These are phyloP conservation scores for Ectobius pallidus DNA, from an alignment of 2,888 invertebrate species.

Conservation along the genomic window DNA sequence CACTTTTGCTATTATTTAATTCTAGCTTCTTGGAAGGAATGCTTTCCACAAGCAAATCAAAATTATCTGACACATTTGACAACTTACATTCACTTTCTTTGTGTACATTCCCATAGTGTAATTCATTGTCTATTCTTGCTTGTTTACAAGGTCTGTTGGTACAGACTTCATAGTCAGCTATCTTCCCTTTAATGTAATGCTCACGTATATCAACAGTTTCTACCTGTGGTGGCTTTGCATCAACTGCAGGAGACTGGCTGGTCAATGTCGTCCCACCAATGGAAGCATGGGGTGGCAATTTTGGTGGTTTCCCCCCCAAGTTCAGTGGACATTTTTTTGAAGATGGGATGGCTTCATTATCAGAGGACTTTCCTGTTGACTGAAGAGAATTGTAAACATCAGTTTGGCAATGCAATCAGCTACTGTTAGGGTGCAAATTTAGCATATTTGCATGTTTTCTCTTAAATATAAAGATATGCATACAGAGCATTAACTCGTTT, in stretches of 20 bases:
- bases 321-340: constrained; percentile 27
- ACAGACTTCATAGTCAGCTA: constrained; percentile 26
- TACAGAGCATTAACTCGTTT: too few species aligned
- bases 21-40: constrained; percentile 8
- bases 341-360: constrained; percentile 13
- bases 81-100: not conserved
- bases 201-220: constrained; percentile 35
- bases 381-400: not conserved
- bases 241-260: constrained; percentile 17
- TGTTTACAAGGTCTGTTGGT: not conserved
- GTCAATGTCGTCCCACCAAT: not conserved
- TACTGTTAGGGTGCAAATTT: too few species aligned
- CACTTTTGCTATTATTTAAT: not conserved
- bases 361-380: constrained; percentile 15
- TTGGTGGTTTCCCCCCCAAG: constrained; percentile 30
- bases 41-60: constrained; percentile 16
- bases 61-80: not conserved
- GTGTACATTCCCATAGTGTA: constrained; percentile 22
- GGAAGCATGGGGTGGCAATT: constrained; percentile 11
- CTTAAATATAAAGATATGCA: too few species aligned
- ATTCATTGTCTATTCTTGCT: not conserved
- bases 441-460: too few species aligned
- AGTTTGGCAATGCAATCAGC: not conserved
- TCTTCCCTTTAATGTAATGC: constrained; percentile 24
- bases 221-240: constrained; percentile 29